Evolutionary conservation across 2,113 vertebrate species (phyloP), one percentile per base, ranked within the genome.

Genomic region (Chamaea fasciata): DNA sequence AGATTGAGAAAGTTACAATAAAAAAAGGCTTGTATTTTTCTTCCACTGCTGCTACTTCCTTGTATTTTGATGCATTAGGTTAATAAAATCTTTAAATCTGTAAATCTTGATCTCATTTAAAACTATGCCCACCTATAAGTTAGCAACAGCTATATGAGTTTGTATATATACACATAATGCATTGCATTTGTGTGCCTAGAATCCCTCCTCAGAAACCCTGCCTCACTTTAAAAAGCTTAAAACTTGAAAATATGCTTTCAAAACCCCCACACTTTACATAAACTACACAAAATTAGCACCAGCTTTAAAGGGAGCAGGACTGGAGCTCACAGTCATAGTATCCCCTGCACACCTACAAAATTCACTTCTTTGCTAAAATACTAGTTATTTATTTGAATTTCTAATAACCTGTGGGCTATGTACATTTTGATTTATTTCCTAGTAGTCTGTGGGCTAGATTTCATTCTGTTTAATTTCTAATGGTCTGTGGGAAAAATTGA

Each of bases 121-220:
- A 83, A 80, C 15, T 11, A 19, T 53, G 23, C 15, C 30, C 5
- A 44, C 5, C n/a, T 64, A 3, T 9, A 39, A 4, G 6, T 80
- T 18, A 67, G 24, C 10, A 57, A 55, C 18, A 65, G 13, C 21
- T 11, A 7, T 0, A 1, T 50, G 16, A 13, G 30, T 70, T 55
- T 56, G 35, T 13, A 44, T 5, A 26, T 1, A 23, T 4, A 7
- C 2, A n/a, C 3, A 28, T 5, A 64, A 47, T n/a, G 11, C 6
- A 4, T 9, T 50, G 22, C 6, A 56, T 63, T 52, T 94, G 52
- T 57, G 30, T 11, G 7, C 30, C 26, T n/a, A 46, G 23, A 53
- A 76, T 15, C 20, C 21, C 31, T 53, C 12, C 11, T 88, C 41
- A 65, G 57, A 71, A 87, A 46, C 10, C 1, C 15, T 56, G 26